These are phyloP conservation scores for Fulmarus glacialis DNA, from an alignment of 2,113 vertebrate species.

Conservation along the genomic window DNA sequence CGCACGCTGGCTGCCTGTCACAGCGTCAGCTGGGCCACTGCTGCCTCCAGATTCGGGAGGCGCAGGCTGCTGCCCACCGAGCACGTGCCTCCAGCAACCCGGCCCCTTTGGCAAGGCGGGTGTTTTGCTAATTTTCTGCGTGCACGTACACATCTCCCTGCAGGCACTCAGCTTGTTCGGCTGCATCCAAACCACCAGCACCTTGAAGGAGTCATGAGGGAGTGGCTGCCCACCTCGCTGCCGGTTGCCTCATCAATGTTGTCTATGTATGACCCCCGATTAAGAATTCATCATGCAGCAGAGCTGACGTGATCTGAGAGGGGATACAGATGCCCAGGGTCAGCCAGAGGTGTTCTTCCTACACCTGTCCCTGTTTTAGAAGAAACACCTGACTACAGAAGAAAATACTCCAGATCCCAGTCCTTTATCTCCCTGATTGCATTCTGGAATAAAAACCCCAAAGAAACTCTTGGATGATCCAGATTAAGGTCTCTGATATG, in stretches of 20 bases:
- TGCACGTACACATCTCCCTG: background rate
- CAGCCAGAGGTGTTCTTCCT: background rate
- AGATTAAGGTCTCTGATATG: background rate
- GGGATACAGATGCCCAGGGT: background rate
- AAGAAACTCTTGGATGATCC: background rate
- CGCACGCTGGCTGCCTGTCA: background rate
- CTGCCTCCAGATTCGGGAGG: background rate
- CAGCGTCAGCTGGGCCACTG: background rate
- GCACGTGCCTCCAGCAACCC: background rate
- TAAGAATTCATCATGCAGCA: background rate
- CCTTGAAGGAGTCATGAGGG: background rate
- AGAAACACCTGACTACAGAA: background rate
- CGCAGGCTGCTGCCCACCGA: background rate
- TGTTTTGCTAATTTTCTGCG: background rate
- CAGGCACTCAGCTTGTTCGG: background rate
- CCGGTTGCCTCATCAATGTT: background rate
- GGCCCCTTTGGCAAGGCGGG: background rate
- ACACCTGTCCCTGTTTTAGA: background rate
- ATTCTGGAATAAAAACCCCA: background rate
- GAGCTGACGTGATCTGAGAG: background rate
- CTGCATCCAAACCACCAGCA: background rate
- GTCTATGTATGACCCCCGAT: background rate
- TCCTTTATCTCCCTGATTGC: background rate
- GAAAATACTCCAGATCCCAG: background rate
- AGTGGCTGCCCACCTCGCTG: background rate